These are phyloP conservation scores for Mirza zaza DNA, from an alignment of 2,113 vertebrate genomes.

Conservation along the genomic window DNA sequence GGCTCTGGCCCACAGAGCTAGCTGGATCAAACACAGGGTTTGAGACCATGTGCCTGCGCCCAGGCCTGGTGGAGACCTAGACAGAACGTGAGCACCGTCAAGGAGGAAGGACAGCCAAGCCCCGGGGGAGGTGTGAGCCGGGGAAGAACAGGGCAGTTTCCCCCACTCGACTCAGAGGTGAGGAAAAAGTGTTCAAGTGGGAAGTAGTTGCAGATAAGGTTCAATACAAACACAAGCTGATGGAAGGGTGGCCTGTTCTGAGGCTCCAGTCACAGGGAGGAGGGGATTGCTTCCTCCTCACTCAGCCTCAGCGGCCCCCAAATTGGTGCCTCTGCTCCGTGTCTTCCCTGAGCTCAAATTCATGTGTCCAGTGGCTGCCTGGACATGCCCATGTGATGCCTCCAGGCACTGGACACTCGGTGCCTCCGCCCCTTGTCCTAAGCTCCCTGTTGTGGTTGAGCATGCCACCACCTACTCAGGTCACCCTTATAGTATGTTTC, in stretches of 20 bases:
- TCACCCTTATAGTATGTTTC: neutral
- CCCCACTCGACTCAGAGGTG: neutral
- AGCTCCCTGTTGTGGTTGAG: neutral
- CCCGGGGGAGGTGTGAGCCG: no score
- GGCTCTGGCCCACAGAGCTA: neutral
- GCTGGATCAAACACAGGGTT: neutral
- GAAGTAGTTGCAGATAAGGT: neutral
- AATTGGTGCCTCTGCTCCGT: neutral
- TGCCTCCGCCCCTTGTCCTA: neutral
- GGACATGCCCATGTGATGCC: neutral
- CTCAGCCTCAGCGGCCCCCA: no score
- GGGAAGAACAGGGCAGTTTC: neutral
- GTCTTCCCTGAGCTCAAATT: neutral
- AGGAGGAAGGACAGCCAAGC: neutral
- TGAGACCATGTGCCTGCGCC: no score
- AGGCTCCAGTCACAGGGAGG: neutral
- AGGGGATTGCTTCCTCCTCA: no score
- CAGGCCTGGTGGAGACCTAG: neutral
- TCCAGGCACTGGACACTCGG: neutral
- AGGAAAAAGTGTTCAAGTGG: neutral
- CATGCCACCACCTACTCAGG: neutral
- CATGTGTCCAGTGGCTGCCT: neutral
- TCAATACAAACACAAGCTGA: neutral
- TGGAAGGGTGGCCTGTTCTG: neutral
- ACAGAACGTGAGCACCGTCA: fast-evolving